Conservation (phyloP, 2,113 vertebrate genomes). For the Ochotona princeps region DNA sequence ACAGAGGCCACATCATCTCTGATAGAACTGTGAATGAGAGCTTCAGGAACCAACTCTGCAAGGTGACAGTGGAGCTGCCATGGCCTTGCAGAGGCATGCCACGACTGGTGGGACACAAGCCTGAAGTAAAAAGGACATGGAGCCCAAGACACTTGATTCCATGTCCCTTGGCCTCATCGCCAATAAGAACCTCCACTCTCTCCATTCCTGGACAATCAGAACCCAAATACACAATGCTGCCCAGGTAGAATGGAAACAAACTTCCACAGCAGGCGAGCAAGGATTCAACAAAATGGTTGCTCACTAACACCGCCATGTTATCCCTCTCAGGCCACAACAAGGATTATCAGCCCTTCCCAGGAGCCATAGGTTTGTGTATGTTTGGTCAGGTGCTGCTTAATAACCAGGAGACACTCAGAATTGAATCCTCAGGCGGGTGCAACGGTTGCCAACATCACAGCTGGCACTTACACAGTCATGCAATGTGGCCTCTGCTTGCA, state of each 20-base stretch:
- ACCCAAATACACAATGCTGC: neutral
- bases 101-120: neutral
- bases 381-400: neutral
- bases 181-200: neutral
- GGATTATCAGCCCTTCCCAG: neutral
- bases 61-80: neutral
- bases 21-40: neutral
- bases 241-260: neutral
- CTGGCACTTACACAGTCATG: neutral
- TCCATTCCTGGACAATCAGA: neutral
- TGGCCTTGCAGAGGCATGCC: neutral
- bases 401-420: neutral
- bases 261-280: neutral
- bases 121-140: neutral
- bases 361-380: neutral
- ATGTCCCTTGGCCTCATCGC: neutral
- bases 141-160: neutral
- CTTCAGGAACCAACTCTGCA: neutral
- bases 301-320: neutral
- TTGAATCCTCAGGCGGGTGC: fast-evolving
- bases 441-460: neutral
- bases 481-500: neutral
- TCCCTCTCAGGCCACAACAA: neutral
- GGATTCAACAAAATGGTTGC: neutral
- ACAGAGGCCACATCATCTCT: neutral